Conservation (phyloP, 2,113 vertebrate species). For the Centropus unirufus region DNA sequence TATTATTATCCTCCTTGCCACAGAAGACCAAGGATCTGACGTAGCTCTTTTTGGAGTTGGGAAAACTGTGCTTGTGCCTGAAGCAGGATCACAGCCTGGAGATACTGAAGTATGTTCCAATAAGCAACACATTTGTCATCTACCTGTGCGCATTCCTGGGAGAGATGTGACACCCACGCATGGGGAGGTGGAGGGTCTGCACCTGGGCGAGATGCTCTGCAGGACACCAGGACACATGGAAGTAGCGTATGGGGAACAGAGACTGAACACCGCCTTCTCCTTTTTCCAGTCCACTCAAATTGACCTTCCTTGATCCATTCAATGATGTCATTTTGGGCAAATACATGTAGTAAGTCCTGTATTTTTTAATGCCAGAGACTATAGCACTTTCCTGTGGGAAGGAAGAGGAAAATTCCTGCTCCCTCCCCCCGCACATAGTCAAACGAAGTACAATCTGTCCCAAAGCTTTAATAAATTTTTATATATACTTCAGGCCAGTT, state of each 20-base stretch:
- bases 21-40: background rate
- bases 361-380: slow-evolving; percentile 17
- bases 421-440: background rate
- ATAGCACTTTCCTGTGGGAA: slow-evolving; percentile 9
- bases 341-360: background rate
- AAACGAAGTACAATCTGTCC: background rate
- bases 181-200: background rate
- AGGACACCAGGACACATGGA: accelerated
- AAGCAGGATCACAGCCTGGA: background rate
- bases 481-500: background rate
- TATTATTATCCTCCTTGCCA: background rate
- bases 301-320: background rate
- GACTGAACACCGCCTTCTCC: background rate
- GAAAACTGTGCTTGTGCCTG: background rate
- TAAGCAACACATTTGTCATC: background rate
- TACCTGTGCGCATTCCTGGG: background rate
- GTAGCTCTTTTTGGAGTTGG: background rate
- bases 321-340: background rate
- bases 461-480: slow-evolving; percentile 41
- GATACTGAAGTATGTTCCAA: background rate
- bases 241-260: background rate
- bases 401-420: slow-evolving; percentile 21
- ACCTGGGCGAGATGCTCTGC: accelerated
- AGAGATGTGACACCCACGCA: accelerated
- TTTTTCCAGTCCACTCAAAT: background rate